Evolutionary conservation across 1,140 invertebrate genomes (phyloP).

Genomic region (Ooceraea biroi): DNA sequence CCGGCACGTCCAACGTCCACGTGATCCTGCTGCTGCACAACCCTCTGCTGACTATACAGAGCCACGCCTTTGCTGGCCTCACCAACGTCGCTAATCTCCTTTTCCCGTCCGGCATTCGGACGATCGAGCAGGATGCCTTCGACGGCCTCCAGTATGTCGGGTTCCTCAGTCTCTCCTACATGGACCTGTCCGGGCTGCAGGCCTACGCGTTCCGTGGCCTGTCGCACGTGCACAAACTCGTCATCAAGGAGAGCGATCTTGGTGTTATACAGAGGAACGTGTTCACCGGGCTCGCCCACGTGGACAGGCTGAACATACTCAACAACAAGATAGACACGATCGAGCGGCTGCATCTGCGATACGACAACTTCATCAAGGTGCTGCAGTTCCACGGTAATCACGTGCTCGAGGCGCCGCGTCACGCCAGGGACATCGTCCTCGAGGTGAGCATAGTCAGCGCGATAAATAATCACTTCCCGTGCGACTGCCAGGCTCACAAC

Average conservation of each 20-base stretch:
- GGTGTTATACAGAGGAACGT: conserved; percentile 90
- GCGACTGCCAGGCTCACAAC: conserved; percentile 92
- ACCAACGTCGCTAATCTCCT: conserved; percentile 92
- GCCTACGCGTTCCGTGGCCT: conserved; percentile 92
- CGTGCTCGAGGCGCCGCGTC: conserved; percentile 90
- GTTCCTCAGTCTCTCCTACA: conserved; percentile 91
- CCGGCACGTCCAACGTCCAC: conserved; percentile 93
- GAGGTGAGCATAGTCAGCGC: conserved; percentile 90
- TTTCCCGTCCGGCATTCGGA: conserved; percentile 91
- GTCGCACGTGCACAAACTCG: conserved; percentile 90
- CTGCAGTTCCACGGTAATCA: conserved; percentile 93
- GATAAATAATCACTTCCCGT: conserved; percentile 93
- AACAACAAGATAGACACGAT: conserved; percentile 95
- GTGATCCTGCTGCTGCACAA: conserved; percentile 92
- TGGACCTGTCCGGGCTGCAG: conserved; percentile 91
- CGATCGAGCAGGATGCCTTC: conserved; percentile 92
- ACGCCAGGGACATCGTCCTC: conserved; percentile 89
- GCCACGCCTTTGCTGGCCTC: conserved; percentile 92
- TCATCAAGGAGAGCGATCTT: conserved; percentile 93
- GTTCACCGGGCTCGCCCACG: conserved; percentile 90
- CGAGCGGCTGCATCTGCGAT: conserved; percentile 89
- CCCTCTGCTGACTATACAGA: conserved; percentile 90
- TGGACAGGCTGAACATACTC: conserved; percentile 90
- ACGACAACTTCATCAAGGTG: conserved; percentile 89
- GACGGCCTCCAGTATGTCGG: conserved; percentile 92